Evolutionary conservation across 2,888 invertebrate genomes (phyloP), one percentile per base, ranked within the genome.

Genomic region (Ceramica pisi): DNA sequence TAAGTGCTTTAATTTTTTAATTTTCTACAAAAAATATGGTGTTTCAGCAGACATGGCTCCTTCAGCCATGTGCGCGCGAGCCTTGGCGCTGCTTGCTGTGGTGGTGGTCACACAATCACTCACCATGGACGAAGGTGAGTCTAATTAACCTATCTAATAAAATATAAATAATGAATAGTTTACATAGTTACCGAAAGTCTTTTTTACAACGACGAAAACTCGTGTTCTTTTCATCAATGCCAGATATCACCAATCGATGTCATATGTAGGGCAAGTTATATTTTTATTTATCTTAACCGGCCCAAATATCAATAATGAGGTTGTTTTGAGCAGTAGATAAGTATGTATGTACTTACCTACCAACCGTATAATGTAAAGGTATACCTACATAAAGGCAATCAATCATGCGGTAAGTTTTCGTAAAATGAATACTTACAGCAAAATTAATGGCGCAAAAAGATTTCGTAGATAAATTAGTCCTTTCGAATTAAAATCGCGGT

Each of bases 41-140:
- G 75, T 85, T 87, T 86, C 82, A 78, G 74, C 90, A 91, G 91
- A 88, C 84, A 95, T 94, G 95, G 94, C 92, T 87, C 73, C 76
- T 21, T 57, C 81, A 79, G 91, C 90, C 90, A 88, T 93, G 90
- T 89, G 90, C 86, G 91, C 89, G 80, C 85, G 93, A 67, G 88
- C 88, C 38, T 75, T 93, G 65, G 86, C 91, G 81, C 88, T 95
- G 46, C 87, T 94, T 64, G 80, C 91, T 26, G 80, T 91, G 70
- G 90, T 90, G 70, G 88, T 86, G 74, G 79, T 86, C 67, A 83
- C 89, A 19, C 86, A 93, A 67, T 92, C 94, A n/a, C 94, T 96
- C 75, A 95, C 96, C 69, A 86, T 96, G 87, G 96, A 97, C 84
- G 91, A 95, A 91, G 96, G 97, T 96, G 90, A 89, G 93, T 74